A percentile compares a stretch with the other conserved stretches of the same genome.
phyloP scores from a whole-genome alignment of 2,113 vertebrate species.

The Calyptomena viridis region DNA sequence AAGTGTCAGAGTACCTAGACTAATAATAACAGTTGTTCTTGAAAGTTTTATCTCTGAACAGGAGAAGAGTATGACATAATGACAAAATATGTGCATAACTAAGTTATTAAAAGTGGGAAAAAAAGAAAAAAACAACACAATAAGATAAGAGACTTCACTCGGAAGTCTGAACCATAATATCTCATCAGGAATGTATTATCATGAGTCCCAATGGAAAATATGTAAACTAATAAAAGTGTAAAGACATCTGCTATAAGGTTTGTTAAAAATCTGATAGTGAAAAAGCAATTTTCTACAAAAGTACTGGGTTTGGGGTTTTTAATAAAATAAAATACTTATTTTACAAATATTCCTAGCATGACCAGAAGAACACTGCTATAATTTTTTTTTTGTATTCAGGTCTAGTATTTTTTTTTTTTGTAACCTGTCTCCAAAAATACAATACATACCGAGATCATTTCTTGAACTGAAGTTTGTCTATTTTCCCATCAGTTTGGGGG shows the following conservation, averaged over 20 bases:
- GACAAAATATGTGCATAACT: not conserved
- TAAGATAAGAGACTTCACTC: not conserved
- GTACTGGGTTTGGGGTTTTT: not conserved
- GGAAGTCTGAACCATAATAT: not conserved
- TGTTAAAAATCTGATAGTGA: not conserved
- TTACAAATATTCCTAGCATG: not conserved
- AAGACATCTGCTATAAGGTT: not conserved
- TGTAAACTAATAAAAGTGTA: not conserved
- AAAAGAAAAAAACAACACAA: not conserved
- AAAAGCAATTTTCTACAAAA: not conserved
- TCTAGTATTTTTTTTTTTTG: not conserved
- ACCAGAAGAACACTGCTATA: not conserved
- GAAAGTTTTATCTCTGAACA: not conserved
- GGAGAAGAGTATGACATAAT: not conserved
- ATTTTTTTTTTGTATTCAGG: not conserved
- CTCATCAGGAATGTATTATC: not conserved
- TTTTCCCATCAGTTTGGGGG: fast-evolving
- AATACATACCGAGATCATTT: not conserved
- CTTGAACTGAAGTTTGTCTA: not conserved
- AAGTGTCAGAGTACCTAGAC: not conserved
- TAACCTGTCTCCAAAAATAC: not conserved
- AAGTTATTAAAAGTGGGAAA: not conserved
- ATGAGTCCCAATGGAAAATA: not conserved
- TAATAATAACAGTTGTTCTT: not conserved
- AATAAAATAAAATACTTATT: not conserved